Base-by-base conservation (phyloP, 2,113 vertebrate species). In the Corythoichthys haematopterus region DNA sequence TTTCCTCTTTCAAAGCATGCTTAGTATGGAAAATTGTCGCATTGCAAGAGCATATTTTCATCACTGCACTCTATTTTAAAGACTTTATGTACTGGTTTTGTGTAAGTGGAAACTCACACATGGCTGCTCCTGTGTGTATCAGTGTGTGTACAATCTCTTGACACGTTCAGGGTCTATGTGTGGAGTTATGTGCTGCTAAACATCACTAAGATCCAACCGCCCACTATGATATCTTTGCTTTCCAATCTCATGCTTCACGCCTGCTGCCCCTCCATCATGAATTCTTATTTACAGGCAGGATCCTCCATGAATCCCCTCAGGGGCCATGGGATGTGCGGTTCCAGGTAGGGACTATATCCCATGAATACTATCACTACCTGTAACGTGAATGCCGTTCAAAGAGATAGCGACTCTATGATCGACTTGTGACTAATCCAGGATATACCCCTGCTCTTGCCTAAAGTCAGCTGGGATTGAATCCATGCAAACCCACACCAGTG, bases 211-310 rank as follows among this genome's bases (percentile, higher is more conserved):
- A 83, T 84, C 81, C 84, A 86, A 75, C 83, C 83, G 75, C 78
- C 80, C 85, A 73, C 84, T 84, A 80, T 89, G 86, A 88, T 87
- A 84, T 85, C 87, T 88, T 86, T 87, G 89, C 86, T 89, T 92
- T 91, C 87, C 85, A 92, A 92, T 91, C 90, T 92, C 88, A 90
- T 90, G 91, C 88, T 89, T 89, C 88, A 91, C 86, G 84, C 87
- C 86, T 74, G 76, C 89, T 90, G 86, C 89, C 59, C 87, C 85
- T 86, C 86, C 84, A 88, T 90, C 89, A 90, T 81, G 81, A 82
- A 71, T 85, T 86, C 82, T 88, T 90, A 90, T 90, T 90, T 90
- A 90, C 84, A 75, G 84, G 72, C 85, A 70, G 78, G 84, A 87
- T 82, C 82, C 78, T 83, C 78, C 20, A 74, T 78, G 80, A 86